A percentile compares a stretch with the other conserved stretches of the same genome.
Conservation (phyloP, 1,140 invertebrate species). For the Drosophila sturtevanti region DNA sequence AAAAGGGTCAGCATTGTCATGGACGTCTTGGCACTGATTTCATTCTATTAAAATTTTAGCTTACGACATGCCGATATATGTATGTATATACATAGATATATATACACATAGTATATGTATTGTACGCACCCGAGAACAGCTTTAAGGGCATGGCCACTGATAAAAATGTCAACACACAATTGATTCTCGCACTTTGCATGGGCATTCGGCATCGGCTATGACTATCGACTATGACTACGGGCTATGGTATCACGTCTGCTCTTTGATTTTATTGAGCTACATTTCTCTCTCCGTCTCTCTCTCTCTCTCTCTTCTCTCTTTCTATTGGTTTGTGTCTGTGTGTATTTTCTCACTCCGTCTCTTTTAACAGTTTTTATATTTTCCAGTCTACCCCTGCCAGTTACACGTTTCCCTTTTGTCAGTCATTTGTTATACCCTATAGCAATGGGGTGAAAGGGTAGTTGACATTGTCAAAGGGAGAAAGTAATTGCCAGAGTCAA, state of each 20-base stretch:
- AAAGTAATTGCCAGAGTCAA: neutral
- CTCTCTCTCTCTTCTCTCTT: slow-evolving; percentile 12
- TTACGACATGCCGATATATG: slow-evolving; percentile 63
- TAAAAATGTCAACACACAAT: slow-evolving; percentile 82
- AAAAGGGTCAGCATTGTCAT: slow-evolving; percentile 69
- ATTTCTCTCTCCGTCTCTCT: slow-evolving; percentile 49
- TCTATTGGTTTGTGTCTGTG: too few species aligned
- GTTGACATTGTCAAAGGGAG: neutral
- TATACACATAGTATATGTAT: neutral
- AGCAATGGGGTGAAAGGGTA: neutral
- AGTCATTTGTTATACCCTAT: slow-evolving; percentile 3
- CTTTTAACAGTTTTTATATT: slow-evolving; percentile 40
- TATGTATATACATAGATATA: neutral
- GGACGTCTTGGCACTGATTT: slow-evolving; percentile 65
- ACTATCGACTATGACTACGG: slow-evolving; percentile 23
- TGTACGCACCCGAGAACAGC: slow-evolving; percentile 18
- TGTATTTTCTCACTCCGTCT: slow-evolving; percentile 20
- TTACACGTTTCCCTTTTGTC: slow-evolving; percentile 46
- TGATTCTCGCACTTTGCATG: slow-evolving; percentile 69
- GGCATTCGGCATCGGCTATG: slow-evolving; percentile 24
- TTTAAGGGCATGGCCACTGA: slow-evolving; percentile 43
- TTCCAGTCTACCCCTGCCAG: slow-evolving; percentile 34
- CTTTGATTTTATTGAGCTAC: slow-evolving; percentile 79
- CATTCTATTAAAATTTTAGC: slow-evolving; percentile 64
- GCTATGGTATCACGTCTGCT: slow-evolving; percentile 68